Evolutionary conservation across 2,113 vertebrate genomes (phyloP).

Genomic region (Eolophus roseicapilla): DNA sequence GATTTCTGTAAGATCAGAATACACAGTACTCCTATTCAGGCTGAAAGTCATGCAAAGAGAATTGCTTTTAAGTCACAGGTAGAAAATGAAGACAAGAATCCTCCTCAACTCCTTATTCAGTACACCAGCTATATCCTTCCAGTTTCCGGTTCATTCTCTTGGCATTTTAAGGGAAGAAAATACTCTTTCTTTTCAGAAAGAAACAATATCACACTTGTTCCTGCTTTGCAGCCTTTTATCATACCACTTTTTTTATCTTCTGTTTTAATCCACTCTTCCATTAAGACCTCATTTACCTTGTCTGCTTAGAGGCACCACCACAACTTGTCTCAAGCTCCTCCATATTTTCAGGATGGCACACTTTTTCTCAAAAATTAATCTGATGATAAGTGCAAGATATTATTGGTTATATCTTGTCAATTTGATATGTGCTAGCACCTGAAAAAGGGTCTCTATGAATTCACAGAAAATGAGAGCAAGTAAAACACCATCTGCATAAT

Average conservation of each 20-base stretch:
- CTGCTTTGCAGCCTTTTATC: background rate
- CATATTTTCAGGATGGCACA: background rate
- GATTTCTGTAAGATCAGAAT: background rate
- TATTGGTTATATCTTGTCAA: background rate
- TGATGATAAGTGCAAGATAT: background rate
- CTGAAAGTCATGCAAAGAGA: background rate
- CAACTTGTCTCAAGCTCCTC: background rate
- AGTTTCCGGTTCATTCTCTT: background rate
- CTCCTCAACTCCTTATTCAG: background rate
- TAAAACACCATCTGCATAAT: background rate
- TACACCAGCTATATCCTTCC: background rate
- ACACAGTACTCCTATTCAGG: rapidly evolving
- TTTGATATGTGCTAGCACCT: background rate
- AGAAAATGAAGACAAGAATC: background rate
- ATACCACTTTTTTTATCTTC: background rate
- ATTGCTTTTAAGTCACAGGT: background rate
- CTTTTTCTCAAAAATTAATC: background rate
- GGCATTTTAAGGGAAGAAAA: background rate
- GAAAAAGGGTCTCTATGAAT: background rate
- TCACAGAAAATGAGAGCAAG: background rate
- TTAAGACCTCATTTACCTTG: background rate
- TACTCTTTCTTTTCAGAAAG: background rate
- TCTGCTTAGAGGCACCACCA: background rate
- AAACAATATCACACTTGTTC: background rate
- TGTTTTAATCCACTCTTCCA: background rate